Percentiles rank a stretch among this genome's conserved stretches.
These are phyloP conservation scores for Philaethria dido DNA, from an alignment of 2,888 invertebrate genomes.

Conservation along the genomic window DNA sequence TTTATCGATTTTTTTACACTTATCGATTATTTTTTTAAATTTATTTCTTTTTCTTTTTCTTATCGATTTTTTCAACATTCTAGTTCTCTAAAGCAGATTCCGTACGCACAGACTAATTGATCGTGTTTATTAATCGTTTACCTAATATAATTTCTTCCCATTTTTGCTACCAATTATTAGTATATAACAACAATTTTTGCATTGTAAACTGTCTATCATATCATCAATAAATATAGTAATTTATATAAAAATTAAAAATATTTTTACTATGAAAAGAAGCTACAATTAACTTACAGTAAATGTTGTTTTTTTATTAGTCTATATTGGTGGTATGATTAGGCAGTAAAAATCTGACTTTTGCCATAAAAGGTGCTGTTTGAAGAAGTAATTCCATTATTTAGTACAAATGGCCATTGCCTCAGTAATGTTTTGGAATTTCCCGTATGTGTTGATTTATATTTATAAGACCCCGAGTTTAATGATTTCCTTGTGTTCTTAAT, in stretches of 20 bases:
- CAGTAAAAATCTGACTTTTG: conserved; percentile 32
- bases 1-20: too few relatives aligned
- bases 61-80: too few relatives aligned
- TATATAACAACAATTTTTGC: conserved; percentile 31
- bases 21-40: too few relatives aligned
- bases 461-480: conserved; percentile 73
- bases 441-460: conserved; percentile 49
- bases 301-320: not conserved
- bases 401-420: conserved; percentile 62
- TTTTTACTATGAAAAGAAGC: not conserved
- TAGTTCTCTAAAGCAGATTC: conserved; percentile 39
- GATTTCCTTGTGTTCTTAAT: conserved; percentile 57
- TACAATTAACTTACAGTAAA: not conserved
- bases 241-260: not conserved
- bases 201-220: conserved; percentile 27
- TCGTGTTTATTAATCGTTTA: conserved; percentile 24
- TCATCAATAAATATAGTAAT: conserved; percentile 13
- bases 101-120: conserved; percentile 60
- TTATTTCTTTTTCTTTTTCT: too few relatives aligned
- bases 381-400: conserved; percentile 62
- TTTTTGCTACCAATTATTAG: conserved; percentile 16
- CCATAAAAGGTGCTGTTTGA: conserved; percentile 63
- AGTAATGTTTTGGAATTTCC: conserved; percentile 46
- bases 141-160: conserved; percentile 3
- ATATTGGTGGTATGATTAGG: conserved; percentile 33